Evolutionary conservation across 2,888 invertebrate genomes (phyloP).

Genomic region (Drosophila formosana): DNA sequence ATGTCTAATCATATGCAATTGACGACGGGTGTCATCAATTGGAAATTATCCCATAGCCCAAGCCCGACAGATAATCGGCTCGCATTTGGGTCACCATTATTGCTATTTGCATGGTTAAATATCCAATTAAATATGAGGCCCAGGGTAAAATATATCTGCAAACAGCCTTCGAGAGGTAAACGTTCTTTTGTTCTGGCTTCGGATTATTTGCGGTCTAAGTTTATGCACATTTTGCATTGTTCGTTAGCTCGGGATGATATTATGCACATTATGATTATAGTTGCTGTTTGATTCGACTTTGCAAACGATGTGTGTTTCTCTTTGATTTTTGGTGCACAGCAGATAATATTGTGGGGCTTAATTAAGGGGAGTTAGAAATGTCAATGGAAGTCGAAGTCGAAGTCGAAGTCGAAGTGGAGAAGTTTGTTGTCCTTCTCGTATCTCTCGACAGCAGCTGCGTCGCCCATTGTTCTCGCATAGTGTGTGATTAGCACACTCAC

Average conservation of each 20-base stretch:
- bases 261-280: not conserved
- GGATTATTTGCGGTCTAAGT: conserved; percentile 1
- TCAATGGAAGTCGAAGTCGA: not conserved
- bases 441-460: conserved; percentile 32
- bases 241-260: conserved; percentile 1
- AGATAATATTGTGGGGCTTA: not conserved
- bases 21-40: not conserved
- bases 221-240: conserved; percentile 33
- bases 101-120: conserved; percentile 28
- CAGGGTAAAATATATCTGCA: conserved; percentile 18
- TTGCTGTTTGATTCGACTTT: too few relatives aligned
- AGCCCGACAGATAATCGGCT: conserved; percentile 5
- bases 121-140: conserved; percentile 28
- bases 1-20: not conserved
- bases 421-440: not conserved
- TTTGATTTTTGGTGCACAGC: not conserved
- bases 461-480: conserved; percentile 53
- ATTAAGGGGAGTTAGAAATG: not conserved
- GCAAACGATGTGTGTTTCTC: too few relatives aligned
- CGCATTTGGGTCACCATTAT: not conserved
- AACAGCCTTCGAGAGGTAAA: conserved; percentile 27
- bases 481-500: conserved; percentile 49
- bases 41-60: not conserved
- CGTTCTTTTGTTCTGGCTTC: conserved; percentile 1
- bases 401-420: not conserved